phyloP scores from a whole-genome alignment of 2,797 vertebrate genomes.

The Malurus splendens region DNA sequence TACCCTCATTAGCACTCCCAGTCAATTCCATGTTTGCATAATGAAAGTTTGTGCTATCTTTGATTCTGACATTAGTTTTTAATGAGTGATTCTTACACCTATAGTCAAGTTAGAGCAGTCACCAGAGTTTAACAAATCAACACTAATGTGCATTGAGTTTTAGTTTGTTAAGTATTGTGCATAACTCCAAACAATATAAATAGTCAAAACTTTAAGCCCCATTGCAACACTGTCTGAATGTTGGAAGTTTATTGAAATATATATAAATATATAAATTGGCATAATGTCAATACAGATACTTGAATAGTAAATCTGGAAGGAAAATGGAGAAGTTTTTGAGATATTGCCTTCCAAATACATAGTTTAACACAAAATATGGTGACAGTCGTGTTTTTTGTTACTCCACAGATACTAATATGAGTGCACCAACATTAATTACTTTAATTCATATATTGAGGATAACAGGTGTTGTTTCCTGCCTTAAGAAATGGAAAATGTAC shows the following conservation, averaged over 20 bases:
- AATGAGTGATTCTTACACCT: slow-evolving; percentile 38
- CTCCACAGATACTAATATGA: not conserved
- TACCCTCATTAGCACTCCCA: slow-evolving; percentile 17
- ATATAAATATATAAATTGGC: not conserved
- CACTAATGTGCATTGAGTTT: not conserved
- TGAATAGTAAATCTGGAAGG: not conserved
- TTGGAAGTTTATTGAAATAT: not conserved
- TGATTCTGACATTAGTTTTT: slow-evolving; percentile 25
- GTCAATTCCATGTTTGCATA: slow-evolving; percentile 53
- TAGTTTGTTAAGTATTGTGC: not conserved
- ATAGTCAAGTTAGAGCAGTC: slow-evolving; percentile 26
- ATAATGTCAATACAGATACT: not conserved
- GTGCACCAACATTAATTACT: not conserved
- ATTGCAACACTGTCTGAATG: not conserved
- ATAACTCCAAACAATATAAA: not conserved
- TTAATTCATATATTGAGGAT: not conserved
- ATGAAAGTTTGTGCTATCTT: slow-evolving; percentile 19
- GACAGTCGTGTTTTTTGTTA: not conserved
- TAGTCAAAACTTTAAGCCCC: not conserved
- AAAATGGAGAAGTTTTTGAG: not conserved
- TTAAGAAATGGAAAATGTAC: not conserved
- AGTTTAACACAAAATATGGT: not conserved
- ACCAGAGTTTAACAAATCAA: slow-evolving; percentile 23
- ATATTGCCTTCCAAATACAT: not conserved
- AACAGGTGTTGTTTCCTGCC: not conserved